These are phyloP conservation scores for Heliconius ethilla DNA, from an alignment of 2,888 invertebrate species.

Conservation along the genomic window DNA sequence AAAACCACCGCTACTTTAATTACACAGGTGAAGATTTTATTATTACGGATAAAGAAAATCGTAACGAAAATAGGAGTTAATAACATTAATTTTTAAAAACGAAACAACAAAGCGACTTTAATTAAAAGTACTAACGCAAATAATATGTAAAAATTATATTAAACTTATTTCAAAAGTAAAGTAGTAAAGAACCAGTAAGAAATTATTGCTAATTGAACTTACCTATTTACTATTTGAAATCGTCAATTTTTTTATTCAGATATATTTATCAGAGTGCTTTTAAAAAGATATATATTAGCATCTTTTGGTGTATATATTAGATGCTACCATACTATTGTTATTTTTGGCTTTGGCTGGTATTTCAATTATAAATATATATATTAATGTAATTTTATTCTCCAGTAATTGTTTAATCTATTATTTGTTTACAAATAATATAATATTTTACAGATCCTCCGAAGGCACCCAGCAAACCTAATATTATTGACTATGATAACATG, in stretches of 20 bases:
- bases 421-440: constrained; percentile 30
- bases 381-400: background rate
- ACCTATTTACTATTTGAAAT: no score
- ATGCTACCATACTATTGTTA: background rate
- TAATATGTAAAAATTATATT: background rate
- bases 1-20: background rate
- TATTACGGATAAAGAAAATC: background rate
- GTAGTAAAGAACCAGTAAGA: no score
- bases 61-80: background rate
- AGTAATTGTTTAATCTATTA: background rate
- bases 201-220: no score
- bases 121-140: background rate
- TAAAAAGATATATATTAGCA: no score
- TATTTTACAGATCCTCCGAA: constrained; percentile 89
- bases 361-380: background rate
- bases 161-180: background rate
- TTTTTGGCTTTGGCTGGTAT: background rate
- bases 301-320: no score
- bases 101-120: background rate
- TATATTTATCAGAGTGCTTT: no score
- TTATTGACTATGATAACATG: constrained; percentile 95
- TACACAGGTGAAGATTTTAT: background rate
- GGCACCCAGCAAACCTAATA: constrained; percentile 94
- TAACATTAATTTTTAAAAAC: background rate
- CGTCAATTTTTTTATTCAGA: no score